Evolutionary conservation across 2,113 vertebrate genomes (phyloP).

Genomic region (Eurypyga helias): DNA sequence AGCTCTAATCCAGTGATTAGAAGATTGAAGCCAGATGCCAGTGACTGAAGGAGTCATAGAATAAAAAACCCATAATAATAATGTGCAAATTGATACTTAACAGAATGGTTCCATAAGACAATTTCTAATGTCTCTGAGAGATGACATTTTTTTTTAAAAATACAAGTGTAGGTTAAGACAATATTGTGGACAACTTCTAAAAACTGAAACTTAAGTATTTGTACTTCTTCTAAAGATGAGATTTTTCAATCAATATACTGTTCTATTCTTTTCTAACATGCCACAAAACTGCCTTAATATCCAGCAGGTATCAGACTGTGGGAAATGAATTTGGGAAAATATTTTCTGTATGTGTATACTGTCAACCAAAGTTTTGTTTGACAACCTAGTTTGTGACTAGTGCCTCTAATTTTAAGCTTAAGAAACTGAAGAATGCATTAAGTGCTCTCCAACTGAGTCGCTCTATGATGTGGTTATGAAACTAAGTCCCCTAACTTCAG

Average conservation of each 20-base stretch:
- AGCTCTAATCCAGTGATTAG: conserved; percentile 26
- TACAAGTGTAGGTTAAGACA: neutral
- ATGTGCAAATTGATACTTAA: neutral
- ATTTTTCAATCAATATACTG: neutral
- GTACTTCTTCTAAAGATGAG: neutral
- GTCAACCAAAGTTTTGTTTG: neutral
- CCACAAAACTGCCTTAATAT: neutral
- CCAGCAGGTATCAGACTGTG: neutral
- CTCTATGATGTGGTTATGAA: neutral
- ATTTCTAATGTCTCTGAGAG: neutral
- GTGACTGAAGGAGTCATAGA: neutral
- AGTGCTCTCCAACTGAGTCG: neutral
- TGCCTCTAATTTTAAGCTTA: neutral
- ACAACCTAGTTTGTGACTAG: neutral
- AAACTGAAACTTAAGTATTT: neutral
- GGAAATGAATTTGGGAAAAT: neutral
- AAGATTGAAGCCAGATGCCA: conserved; percentile 48
- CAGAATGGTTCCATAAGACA: neutral
- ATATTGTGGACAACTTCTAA: neutral
- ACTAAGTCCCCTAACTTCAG: neutral
- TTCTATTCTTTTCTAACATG: neutral
- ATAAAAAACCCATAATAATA: neutral
- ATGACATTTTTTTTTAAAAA: neutral
- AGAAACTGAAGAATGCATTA: neutral
- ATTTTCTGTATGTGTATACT: neutral